phyloP scores from a whole-genome alignment of 2,888 invertebrate genomes.

The Thyatira batis region DNA sequence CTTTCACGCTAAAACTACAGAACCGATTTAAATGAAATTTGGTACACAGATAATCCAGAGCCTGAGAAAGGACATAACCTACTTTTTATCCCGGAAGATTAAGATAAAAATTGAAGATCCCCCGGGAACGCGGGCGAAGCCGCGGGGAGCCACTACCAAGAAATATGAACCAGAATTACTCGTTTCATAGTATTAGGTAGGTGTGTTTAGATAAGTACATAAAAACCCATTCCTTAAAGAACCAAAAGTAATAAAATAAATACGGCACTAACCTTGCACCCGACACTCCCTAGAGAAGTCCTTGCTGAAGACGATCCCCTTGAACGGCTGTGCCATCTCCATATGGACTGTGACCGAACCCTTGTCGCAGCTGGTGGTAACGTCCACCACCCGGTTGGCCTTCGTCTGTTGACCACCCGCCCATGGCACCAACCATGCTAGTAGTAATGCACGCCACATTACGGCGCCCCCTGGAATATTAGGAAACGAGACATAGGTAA shows the following conservation, averaged over 20 bases:
- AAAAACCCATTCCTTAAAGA: not conserved
- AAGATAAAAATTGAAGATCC: too few relatives aligned
- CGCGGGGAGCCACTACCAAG: too few relatives aligned
- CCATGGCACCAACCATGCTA: constrained; percentile 44
- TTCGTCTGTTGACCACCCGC: constrained; percentile 44
- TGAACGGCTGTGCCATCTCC: constrained; percentile 84
- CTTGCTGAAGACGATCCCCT: constrained; percentile 88
- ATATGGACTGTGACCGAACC: constrained; percentile 84
- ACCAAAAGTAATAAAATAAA: not conserved
- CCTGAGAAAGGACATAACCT: too few relatives aligned
- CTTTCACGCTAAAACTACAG: too few relatives aligned
- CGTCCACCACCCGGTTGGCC: constrained; percentile 81
- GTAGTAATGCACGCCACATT: constrained; percentile 66
- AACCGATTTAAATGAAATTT: too few relatives aligned
- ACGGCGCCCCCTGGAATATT: constrained; percentile 50
- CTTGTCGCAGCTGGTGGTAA: constrained; percentile 84
- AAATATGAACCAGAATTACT: too few relatives aligned
- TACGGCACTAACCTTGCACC: constrained; percentile 72
- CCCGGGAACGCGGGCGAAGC: too few relatives aligned
- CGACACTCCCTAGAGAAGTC: constrained; percentile 89
- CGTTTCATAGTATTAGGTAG: too few relatives aligned
- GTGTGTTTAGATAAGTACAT: too few relatives aligned
- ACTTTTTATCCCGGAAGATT: too few relatives aligned
- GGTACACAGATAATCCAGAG: too few relatives aligned
- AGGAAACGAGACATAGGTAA: too few relatives aligned